Evolutionary conservation across 2,888 invertebrate genomes (phyloP), one percentile per base, ranked within the genome.

Genomic region (Eupelmus urozonus): DNA sequence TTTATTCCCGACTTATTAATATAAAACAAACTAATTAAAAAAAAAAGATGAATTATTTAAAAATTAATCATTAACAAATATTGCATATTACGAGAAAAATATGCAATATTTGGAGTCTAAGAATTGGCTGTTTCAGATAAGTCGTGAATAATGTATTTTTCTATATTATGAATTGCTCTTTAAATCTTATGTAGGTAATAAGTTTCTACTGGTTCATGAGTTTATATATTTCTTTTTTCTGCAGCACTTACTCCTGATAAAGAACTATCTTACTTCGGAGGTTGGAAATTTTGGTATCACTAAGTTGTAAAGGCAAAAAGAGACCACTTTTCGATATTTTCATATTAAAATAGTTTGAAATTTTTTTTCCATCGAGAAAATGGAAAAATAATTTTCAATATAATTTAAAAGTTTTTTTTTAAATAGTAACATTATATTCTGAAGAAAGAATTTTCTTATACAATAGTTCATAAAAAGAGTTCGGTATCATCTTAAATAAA

Each of bases 151-250:
- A n/a, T n/a, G n/a, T n/a, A n/a, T n/a, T n/a, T n/a, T n/a, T n/a
- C n/a, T n/a, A n/a, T 1, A 57, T 29, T 55, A 34, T 65, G 0
- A 29, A 42, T 9, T 69, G 40, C 13, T 69, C 13, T 34, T 23
- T 27, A 74, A 51, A 63, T 25, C 29, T 53, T 9, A 4, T 53
- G 23, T 62, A 53, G 23, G 7, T n/a, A 20, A 9, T 73, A 59
- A 66, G 40, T 59, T 57, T 70, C 69, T 62, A 27, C 3, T 55
- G 70, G 55, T 67, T 72, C 27, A 66, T 59, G 27, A 75, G 11
- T 45, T 62, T 9, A 72, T 13, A 18, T 20, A 60, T 34, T 75
- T 69, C 27, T 23, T 65, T 53, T 55, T 55, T 60, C 75, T 74
- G 25, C 59, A 75, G 53, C 53, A 49, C 67, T 51, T 69, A 23